Evolutionary conservation across 1,140 invertebrate species (phyloP), one percentile per base, ranked within the genome.

Genomic region (Centruroides vittatus): DNA sequence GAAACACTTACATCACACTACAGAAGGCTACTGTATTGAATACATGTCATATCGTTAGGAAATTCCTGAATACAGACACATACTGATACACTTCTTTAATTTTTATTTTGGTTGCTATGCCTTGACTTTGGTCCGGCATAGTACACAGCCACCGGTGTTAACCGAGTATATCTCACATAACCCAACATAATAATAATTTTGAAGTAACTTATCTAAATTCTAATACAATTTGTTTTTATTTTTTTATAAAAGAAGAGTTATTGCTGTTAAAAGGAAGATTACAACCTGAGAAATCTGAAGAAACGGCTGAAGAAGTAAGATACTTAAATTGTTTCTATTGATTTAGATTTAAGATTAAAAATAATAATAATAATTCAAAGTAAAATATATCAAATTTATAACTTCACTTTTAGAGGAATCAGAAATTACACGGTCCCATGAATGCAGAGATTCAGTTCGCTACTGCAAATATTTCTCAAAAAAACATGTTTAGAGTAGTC

Each of bases 261-360:
- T 58, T 75, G 8, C 55, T 75, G 36, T 53, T 75, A 12, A 75
- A 70, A 62, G 71, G 69, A 64, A 65, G 73, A 59, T 49, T 71
- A 10, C 58, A 66, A 9, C 59, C 66, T 11, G 62, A 67, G 34
- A 61, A 35, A 3, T 8, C 66, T 8, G 68, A 67, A 66, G 70
- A 71, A 57, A 64, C 65, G 54, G 56, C 59, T 35, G 68, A 68
- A 50, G 70, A 72, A 50, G 64, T 65, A 65, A 66, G 23, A 23
- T 63, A 12, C 13, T 10, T 46, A 50, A 23, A 50, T 51, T 23
- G 35, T 49, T 11, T 23, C 23, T 23, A 23, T 23, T 23, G 13
- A 13, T 57, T 46, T 47, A 47, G 12, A 13, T 5, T 57, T 57
- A 57, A 7, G 63, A 56, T 61, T 49, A n/a, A 57, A 34, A 9